A percentile compares a stretch with the other conserved stretches of the same genome.
These are phyloP conservation scores for Philaenus spumarius DNA, from an alignment of 1,140 invertebrate species.

Conservation along the genomic window DNA sequence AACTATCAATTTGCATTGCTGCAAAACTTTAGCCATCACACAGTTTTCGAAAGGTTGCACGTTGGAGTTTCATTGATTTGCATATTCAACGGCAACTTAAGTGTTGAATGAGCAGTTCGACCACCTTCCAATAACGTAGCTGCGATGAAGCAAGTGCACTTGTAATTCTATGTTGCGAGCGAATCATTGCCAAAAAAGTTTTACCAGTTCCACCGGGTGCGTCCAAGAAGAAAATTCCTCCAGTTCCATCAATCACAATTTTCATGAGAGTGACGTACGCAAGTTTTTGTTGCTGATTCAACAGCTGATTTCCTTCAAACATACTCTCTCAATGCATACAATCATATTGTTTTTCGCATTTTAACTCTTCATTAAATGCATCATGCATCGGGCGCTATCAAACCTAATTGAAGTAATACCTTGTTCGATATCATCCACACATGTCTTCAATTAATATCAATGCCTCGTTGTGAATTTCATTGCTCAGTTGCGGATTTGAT, in stretches of 20 bases:
- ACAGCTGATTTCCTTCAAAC: too few species aligned
- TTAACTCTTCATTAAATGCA: too few species aligned
- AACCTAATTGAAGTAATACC: slow-evolving; percentile 10
- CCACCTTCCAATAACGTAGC: slow-evolving; percentile 42
- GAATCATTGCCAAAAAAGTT: slow-evolving; percentile 28
- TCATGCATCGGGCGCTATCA: slow-evolving; percentile 11
- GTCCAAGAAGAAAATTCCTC: too few species aligned
- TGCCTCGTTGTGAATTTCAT: slow-evolving; percentile 32
- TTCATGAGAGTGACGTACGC: too few species aligned
- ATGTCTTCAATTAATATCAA: slow-evolving; percentile 39
- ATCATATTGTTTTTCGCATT: too few species aligned
- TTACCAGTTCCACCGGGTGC: too few species aligned
- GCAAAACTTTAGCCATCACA: slow-evolving; percentile 29
- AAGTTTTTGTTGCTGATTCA: too few species aligned
- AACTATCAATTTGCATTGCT: slow-evolving; percentile 34
- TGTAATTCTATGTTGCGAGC: slow-evolving; percentile 27
- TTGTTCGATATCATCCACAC: slow-evolving; percentile 31
- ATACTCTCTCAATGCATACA: too few species aligned
- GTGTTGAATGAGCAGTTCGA: slow-evolving; percentile 44
- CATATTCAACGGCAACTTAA: slow-evolving; percentile 41
- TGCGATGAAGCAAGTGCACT: slow-evolving; percentile 41
- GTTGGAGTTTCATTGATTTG: slow-evolving; percentile 26
- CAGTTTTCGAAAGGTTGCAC: slow-evolving; percentile 36
- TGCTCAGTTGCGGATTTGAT: slow-evolving; percentile 27
- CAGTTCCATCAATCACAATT: too few species aligned